Base-by-base conservation (phyloP, 2,113 vertebrate genomes). In the Mesocricetus auratus region DNA sequence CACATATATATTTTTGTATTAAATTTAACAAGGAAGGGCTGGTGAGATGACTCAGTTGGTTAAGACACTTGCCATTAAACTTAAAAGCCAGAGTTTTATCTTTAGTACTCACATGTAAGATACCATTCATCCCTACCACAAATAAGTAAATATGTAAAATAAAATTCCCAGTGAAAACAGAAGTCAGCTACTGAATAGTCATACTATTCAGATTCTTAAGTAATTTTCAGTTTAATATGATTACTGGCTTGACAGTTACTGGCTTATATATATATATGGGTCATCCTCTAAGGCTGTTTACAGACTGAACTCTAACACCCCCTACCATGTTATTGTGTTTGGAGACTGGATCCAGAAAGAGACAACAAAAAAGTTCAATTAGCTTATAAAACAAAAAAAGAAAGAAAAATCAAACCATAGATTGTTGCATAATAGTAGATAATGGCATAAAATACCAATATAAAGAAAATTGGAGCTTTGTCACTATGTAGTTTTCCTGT, bases 191-290 rank as follows among this genome's bases (percentile, higher is more conserved):
- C 45, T 89, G 19, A 36, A 60, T 4, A 94, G 45, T 13, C 36
- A 79, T 17, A 60, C 0, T 29, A 36, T 82, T 74, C 4, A 81
- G 47, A 88, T 74, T 69, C 6, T 33, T 58, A 83, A 58, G 78
- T 71, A 31, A 66, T 79, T 89, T 94, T 64, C 64, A 47, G 24
- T 24, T 22, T 89, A 77, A 89, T 47, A 87, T 79, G 3, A 50
- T 94, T 50, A 56, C 7, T 94, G 31, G 12, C 56, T 86, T 96
- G 58, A 95, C 45, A n/a, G 81, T n/a, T n/a, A n/a, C 33, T 86
- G 89, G 53, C 33, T 92, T 73, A 73, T 89, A 42, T 31, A 89
- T 86, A 92, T 21, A n/a, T n/a, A n/a, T n/a, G n/a, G 62, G 71
- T 22, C 22, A 90, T 75, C 26, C 36, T 9, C 86, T 86, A 86